Evolutionary conservation across 2,113 vertebrate species (phyloP), one percentile per base, ranked within the genome.

Genomic region (Cyprinus carpio): DNA sequence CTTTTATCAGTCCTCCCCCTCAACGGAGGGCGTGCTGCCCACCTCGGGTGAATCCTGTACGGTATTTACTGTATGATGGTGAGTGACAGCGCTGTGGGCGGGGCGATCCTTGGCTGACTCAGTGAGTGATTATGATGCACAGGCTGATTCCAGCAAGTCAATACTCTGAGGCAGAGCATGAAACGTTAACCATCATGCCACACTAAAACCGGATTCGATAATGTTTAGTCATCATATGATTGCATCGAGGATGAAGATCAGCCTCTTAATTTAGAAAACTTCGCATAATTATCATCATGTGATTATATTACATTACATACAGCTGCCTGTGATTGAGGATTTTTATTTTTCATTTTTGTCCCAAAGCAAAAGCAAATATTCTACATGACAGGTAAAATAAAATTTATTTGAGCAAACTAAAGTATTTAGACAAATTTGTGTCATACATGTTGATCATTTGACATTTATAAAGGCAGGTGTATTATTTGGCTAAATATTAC

Each of bases 111-210:
- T 12, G 4, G 62, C n/a, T 51, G 84, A 65, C 72, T 83, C 67
- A 60, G 37, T 72, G 84, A 60, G 82, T 43, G 77, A 85, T 87
- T 74, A 29, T 85, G 74, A 82, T 56, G 46, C 67, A 82, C 37
- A 82, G 29, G 20, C 67, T 51, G 62, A 27, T 7, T 49, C 29
- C 25, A n/a, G 15, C 31, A 37, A 58, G 29, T 51, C 23, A 34
- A 72, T 62, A 37, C 15, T 31, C 77, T n/a, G 40, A 37, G 34
- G 77, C 29, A 79, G 56, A 78, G 29, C 20, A 25, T 46, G 6
- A 81, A 81, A 65, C 29, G 6, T 60, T 60, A 29, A 78, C 12
- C 6, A 11, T 58, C 67, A 40, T 20, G 10, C 34, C 34, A 40
- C 23, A 40, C 4, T 71, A 23, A 40, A 37, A 71, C 67, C 31